phyloP scores from a whole-genome alignment of 2,888 invertebrate species.

The Folsomia manolachei region DNA sequence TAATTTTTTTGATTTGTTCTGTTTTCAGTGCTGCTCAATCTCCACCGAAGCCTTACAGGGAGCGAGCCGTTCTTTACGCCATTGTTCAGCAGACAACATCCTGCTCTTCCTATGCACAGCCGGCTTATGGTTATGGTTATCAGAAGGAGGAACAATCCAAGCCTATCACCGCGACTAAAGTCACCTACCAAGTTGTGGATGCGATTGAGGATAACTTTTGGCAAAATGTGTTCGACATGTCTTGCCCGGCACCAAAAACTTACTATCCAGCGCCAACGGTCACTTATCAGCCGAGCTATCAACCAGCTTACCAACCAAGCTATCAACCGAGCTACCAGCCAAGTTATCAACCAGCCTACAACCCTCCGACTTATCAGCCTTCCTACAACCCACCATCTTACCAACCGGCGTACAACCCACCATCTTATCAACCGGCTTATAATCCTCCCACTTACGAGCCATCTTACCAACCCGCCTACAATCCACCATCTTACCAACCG shows the following conservation, averaged over 20 bases:
- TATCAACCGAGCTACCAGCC: constrained; percentile 11
- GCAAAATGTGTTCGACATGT: background rate
- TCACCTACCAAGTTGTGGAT: constrained; percentile 30
- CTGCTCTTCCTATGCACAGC: constrained; percentile 30
- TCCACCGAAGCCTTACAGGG: constrained; percentile 25
- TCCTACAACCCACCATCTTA: constrained; percentile 6
- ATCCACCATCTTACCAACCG: no score
- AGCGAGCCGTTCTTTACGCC: constrained; percentile 41
- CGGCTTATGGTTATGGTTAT: constrained; percentile 27
- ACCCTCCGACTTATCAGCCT: constrained; percentile 18
- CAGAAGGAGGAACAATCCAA: constrained; percentile 37
- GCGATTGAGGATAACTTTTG: constrained; percentile 38
- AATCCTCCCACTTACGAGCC: constrained; percentile 17
- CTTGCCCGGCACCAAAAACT: constrained; percentile 14
- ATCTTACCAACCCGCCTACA: constrained; percentile 14
- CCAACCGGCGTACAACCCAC: constrained; percentile 6
- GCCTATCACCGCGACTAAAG: constrained; percentile 40
- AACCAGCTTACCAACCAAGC: constrained; percentile 20
- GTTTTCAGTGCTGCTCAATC: constrained; percentile 30
- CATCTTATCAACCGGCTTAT: constrained; percentile 23
- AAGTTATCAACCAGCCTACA: constrained; percentile 19
- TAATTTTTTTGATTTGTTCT: background rate
- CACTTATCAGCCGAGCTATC: constrained; percentile 6
- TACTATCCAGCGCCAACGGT: constrained; percentile 41
- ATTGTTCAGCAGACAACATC: constrained; percentile 37